Evolutionary conservation across 64 coral and sea anemone species (phyloP).

Genomic region (Hydrozoanthus tunicans): DNA sequence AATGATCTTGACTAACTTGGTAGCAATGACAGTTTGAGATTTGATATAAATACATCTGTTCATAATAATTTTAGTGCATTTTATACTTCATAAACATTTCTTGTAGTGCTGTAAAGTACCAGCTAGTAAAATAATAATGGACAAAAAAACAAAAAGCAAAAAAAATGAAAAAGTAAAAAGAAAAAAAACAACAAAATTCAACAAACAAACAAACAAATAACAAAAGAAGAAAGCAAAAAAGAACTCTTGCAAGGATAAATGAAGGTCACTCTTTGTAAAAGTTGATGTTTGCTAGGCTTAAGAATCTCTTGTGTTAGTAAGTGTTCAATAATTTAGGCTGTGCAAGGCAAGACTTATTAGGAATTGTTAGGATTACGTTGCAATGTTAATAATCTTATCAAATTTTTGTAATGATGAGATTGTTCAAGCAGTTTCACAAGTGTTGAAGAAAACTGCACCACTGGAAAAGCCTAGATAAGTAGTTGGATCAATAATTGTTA

Average conservation of each 20-base stretch:
- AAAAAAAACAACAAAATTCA: conserved; percentile 13
- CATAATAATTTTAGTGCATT: not conserved
- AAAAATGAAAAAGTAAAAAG: not conserved
- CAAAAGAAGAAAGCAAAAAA: conserved; percentile 64
- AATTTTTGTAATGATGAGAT: too few relatives aligned
- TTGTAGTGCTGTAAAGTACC: not conserved
- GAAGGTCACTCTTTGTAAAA: conserved; percentile 38
- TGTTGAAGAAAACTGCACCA: too few relatives aligned
- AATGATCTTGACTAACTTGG: too few relatives aligned
- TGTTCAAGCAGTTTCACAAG: too few relatives aligned
- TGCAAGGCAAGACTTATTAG: too few relatives aligned
- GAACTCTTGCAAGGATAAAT: conserved; percentile 48
- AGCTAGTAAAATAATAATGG: not conserved
- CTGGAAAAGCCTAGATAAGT: too few relatives aligned
- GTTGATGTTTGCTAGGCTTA: conserved; percentile 2
- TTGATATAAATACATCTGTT: not conserved
- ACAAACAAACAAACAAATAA: conserved; percentile 53
- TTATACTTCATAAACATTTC: not conserved
- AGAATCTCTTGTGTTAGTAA: not conserved
- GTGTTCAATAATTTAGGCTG: too few relatives aligned
- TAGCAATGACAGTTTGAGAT: not conserved
- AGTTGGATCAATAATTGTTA: too few relatives aligned
- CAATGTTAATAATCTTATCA: too few relatives aligned
- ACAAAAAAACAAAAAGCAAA: conserved; percentile 18
- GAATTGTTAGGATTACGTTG: too few relatives aligned